Evolutionary conservation across 2,797 vertebrate species (phyloP), one percentile per base, ranked within the genome.

Genomic region (Periophthalmus magnuspinnatus): DNA sequence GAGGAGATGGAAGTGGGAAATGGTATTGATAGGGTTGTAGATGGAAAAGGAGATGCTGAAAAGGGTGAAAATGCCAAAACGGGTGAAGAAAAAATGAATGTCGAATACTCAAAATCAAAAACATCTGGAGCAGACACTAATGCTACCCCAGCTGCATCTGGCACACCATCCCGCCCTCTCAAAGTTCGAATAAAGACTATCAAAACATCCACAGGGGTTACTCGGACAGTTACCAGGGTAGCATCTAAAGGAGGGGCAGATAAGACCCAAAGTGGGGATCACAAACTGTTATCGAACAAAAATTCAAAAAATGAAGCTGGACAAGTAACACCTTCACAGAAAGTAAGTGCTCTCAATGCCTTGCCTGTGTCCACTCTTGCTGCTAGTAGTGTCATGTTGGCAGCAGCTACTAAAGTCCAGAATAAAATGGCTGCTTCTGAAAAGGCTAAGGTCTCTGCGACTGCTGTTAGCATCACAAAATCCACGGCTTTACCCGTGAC

Each of bases 171-270:
- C 0, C 89, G 97, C 58, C 97, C 97, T 14, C 94, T 99, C 52
- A 99, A 98, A 60, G 97, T 99, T 24, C 80, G 97, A 55, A 99
- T 99, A 80, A 99, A 99, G 86, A 99, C 97, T 48, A 95, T 99
- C 70, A 99, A 99, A 81, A 98, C 97, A 0, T 96, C 96, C 32
- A 96, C 95, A 0, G 97, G 97, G 17, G 96, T 99, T 89, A 98
- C 97, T 52, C 91, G 97, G 78, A 99, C 97, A 0, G 96, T 99
- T 6, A 99, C 97, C 3, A 92, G 95, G 63, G 95, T 99, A 2
- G 95, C 81, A 4, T 81, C 91, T 0, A 94, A 94, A 88, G 91
- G 90, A 2, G 87, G 76, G 0, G 83, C 86, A 1, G 85, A 65
- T 9, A 95, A 94, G 90, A 76, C 41, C 61, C 92, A 90, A 77